Evolutionary conservation across 2,888 invertebrate genomes (phyloP).

Genomic region (Parnassius apollo): DNA sequence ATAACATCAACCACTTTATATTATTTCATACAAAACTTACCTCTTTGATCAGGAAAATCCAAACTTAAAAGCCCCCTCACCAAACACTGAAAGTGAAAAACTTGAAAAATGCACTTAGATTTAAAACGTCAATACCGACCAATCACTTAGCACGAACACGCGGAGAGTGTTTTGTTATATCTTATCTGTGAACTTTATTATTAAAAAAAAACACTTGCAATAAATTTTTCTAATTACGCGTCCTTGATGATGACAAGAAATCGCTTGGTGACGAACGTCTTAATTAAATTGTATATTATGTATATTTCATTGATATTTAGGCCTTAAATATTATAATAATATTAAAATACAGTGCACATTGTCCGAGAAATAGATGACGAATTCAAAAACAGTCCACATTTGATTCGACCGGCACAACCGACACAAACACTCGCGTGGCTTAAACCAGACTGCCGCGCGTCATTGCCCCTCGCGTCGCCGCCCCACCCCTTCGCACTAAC

Average conservation of each 20-base stretch:
- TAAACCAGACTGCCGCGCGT: slow-evolving; percentile 64
- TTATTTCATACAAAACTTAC: slow-evolving; percentile 10
- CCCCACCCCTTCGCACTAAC: slow-evolving; percentile 51
- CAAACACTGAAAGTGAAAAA: slow-evolving; percentile 48
- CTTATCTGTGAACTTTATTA: slow-evolving; percentile 50
- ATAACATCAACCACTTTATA: too few relatives aligned
- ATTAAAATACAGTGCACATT: slow-evolving; percentile 31
- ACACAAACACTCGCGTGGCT: slow-evolving; percentile 53
- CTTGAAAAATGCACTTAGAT: slow-evolving; percentile 47
- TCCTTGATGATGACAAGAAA: slow-evolving; percentile 39
- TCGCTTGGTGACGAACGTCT: slow-evolving; percentile 15
- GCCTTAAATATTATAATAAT: slow-evolving; percentile 27
- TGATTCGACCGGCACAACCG: slow-evolving; percentile 33
- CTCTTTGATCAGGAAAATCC: slow-evolving; percentile 21
- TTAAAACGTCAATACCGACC: slow-evolving; percentile 47
- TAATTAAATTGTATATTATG: slow-evolving; percentile 14
- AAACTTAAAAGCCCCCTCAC: slow-evolving; percentile 37
- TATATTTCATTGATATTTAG: slow-evolving; percentile 37
- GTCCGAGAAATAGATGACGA: slow-evolving; percentile 29
- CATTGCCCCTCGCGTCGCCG: slow-evolving; percentile 54
- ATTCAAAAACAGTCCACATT: slow-evolving; percentile 35
- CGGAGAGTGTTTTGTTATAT: slow-evolving; percentile 54
- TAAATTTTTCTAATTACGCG: slow-evolving; percentile 48
- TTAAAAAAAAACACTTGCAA: slow-evolving; percentile 43
- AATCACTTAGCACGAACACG: slow-evolving; percentile 65